Evolutionary conservation across 2,113 vertebrate species (phyloP).

Genomic region (Pachycephala philippinensis): DNA sequence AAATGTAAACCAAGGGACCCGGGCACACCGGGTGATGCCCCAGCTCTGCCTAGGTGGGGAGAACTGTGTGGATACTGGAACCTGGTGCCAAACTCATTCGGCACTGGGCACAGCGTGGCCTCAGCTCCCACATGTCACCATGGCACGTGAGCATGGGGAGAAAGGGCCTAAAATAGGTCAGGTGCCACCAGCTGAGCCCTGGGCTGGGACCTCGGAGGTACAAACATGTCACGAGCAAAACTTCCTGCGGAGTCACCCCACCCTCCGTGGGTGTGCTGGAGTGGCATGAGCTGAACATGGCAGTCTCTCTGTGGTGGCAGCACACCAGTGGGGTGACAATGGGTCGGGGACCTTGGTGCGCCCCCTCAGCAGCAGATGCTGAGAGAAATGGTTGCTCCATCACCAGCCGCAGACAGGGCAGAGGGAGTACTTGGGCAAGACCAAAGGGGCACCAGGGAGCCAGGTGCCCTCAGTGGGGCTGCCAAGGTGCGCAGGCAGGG

Average conservation of each 20-base stretch:
- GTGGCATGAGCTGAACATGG: neutral
- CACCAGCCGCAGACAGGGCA: neutral
- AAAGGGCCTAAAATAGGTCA: neutral
- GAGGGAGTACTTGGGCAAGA: neutral
- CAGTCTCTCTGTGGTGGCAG: rapidly evolving
- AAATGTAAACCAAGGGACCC: neutral
- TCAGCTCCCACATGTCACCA: rapidly evolving
- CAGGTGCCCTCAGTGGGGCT: neutral
- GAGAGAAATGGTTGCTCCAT: neutral
- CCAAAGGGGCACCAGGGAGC: neutral
- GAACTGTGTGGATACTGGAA: rapidly evolving
- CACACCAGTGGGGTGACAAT: rapidly evolving
- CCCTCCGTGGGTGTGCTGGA: neutral
- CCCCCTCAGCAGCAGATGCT: neutral
- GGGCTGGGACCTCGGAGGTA: rapidly evolving
- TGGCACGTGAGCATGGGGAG: rapidly evolving
- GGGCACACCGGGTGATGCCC: rapidly evolving
- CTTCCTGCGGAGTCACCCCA: neutral
- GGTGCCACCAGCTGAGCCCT: rapidly evolving
- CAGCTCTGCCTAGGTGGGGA: rapidly evolving
- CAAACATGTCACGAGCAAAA: neutral
- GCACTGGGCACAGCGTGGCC: rapidly evolving
- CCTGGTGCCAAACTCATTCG: rapidly evolving
- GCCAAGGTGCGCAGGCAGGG: neutral
- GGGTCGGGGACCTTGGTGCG: rapidly evolving